These are phyloP conservation scores for Scaptomyza pallida DNA, from an alignment of 1,140 invertebrate species.

Conservation along the genomic window DNA sequence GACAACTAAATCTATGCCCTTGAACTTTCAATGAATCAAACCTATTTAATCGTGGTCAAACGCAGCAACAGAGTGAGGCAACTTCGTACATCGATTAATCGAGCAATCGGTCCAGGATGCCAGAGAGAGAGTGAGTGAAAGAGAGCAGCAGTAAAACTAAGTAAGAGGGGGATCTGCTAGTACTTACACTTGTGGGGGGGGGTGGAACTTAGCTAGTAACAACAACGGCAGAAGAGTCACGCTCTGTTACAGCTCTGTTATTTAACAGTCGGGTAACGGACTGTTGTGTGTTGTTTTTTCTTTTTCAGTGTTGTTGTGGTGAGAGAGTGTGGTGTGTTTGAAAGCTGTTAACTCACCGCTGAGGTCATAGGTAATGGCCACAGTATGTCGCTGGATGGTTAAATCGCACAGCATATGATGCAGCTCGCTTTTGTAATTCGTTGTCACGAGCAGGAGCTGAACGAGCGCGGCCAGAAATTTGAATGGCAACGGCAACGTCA, in stretches of 20 bases:
- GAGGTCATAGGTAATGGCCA: conserved; percentile 64
- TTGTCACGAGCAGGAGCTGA: conserved; percentile 57
- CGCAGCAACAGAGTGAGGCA: background rate
- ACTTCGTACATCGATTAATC: background rate
- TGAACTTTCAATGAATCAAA: background rate
- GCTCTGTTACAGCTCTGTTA: background rate
- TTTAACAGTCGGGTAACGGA: background rate
- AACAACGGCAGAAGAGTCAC: background rate
- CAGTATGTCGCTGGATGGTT: conserved; percentile 59
- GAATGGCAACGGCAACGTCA: conserved; percentile 40
- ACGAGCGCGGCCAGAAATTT: conserved; percentile 52
- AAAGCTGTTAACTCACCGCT: conserved; percentile 50
- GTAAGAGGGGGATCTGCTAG: background rate
- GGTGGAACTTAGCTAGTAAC: too few species aligned
- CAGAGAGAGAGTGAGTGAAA: background rate
- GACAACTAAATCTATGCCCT: conserved; percentile 23
- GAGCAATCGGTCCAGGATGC: background rate
- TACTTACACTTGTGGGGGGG: too few species aligned
- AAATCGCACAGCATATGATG: conserved; percentile 65
- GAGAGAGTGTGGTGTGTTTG: background rate
- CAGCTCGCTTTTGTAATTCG: conserved; percentile 54
- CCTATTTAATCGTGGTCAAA: background rate
- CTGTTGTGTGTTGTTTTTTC: conserved; percentile 1
- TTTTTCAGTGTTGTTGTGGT: background rate
- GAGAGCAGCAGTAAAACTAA: background rate